Base-by-base conservation (phyloP, 2,797 vertebrate species). In the Cichlasoma orientale region DNA sequence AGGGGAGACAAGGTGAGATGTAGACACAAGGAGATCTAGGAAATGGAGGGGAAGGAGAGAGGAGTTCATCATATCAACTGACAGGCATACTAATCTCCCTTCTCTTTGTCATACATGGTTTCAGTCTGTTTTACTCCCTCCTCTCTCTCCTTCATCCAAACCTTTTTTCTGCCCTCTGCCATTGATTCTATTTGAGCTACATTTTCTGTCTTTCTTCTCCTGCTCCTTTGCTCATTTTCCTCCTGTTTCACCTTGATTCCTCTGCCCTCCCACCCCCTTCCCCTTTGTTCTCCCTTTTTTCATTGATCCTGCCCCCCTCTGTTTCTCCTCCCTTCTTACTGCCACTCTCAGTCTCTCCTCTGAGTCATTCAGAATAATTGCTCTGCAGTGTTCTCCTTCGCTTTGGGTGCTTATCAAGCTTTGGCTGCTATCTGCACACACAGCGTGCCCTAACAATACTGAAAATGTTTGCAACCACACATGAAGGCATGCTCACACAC, bases 331-430 rank as follows among this genome's bases (percentile, higher is more conserved):
- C 36, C 12, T 21, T 21, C 25, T 16, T 25, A 12, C 73, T 14
- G 69, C 25, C n/a, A 10, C 53, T 41, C 68, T 36, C 54, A 38
- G 12, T 80, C 82, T 88, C 66, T 41, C 80, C 82, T 71, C 61
- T 41, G 56, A 82, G 75, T 78, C 86, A 87, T 90, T 86, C 74
- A 56, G 69, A 79, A 81, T 89, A 89, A 89, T 89, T 83, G 84
- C 79, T 82, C 80, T 80, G 82, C 63, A 19, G 78, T 29, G 3
- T 74, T 79, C 58, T 41, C 52, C 33, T 77, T 80, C 11, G 14
- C 80, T 58, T 36, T 52, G 25, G 56, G 68, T 69, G 69, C 79
- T 88, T 84, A 86, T 91, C 79, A 70, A 76, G 78, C 69, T 31
- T 57, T 11, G 27, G 59, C 58, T 83, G 78, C 75, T 78, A 74